Base-by-base conservation (phyloP, 1,140 invertebrate species). In the Cephus cinctus region DNA sequence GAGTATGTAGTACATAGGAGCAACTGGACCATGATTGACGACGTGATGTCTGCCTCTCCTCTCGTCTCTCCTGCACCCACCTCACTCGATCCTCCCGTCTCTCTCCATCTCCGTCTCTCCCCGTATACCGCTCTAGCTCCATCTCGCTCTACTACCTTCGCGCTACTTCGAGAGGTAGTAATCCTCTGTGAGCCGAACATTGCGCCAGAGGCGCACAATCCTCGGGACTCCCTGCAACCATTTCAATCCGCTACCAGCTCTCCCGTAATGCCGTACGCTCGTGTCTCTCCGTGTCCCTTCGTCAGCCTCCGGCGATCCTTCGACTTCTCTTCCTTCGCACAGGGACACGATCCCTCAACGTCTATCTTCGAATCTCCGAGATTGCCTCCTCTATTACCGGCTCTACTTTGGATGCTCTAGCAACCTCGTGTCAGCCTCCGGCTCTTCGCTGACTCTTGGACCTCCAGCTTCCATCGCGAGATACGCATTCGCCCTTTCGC, bases 11-110 rank as follows among this genome's bases (percentile, higher is more conserved):
- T 60, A 65, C 56, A 61, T 43, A 63, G 59, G 52, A 59, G 56
- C 57, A 70, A 71, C 66, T 67, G 64, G 64, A 70, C 67, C 62
- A 59, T 71, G 68, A 71, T 68, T 68, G 67, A 71, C 65, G 68
- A 71, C 60, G 60, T 56, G 65, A 67, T 61, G 60, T 60, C 52
- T 58, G 43, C 34, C 61, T 38, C 50, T 52, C 45, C 43, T 50
- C 31, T 16, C 36, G 36, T 41, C 43, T 52, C 8, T 46, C 18
- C 9, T 34, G 32, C 30, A 38, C 46, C 44, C 42, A 42, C 40
- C 46, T 51, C 36, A 52, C 43, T 52, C 43, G 30, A 35, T 34
- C 45, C 34, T 14, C 50, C 50, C 35, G 14, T 39, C 41, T 38
- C 16, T 47, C 12, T 51, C 31, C 35, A 43, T 25, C 22, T 27